Evolutionary conservation across 2,113 vertebrate species (phyloP).

Genomic region (Boulengerochromis microlepis): DNA sequence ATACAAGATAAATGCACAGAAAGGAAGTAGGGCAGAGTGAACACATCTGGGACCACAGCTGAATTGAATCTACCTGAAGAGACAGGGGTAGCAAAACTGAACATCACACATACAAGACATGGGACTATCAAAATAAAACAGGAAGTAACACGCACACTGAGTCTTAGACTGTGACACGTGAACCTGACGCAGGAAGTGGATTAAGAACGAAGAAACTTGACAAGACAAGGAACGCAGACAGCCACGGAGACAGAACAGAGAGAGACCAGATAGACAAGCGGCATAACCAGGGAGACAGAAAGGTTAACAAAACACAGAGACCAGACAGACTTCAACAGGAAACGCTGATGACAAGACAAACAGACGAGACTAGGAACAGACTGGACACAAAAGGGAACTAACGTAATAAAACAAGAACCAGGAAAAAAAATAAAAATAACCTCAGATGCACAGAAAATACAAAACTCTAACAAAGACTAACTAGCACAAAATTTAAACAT

Average conservation of each 20-base stretch:
- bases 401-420: rapidly evolving
- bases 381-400: neutral
- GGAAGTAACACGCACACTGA: neutral
- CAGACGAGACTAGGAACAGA: neutral
- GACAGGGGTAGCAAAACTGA: neutral
- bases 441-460: neutral
- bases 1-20: neutral
- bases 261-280: neutral
- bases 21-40: neutral
- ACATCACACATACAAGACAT: neutral
- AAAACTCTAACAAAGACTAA: neutral
- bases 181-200: neutral
- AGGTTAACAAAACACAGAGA: neutral
- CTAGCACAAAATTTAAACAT: neutral
- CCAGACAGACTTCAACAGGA: neutral
- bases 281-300: neutral
- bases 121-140: neutral
- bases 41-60: neutral
- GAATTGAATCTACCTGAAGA: neutral
- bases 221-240: neutral
- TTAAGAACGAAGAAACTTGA: neutral
- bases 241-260: neutral
- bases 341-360: neutral
- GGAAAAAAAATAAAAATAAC: rapidly evolving
- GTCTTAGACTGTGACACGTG: neutral